Evolutionary conservation across 2,113 vertebrate species (phyloP).

Genomic region (Channa argus): DNA sequence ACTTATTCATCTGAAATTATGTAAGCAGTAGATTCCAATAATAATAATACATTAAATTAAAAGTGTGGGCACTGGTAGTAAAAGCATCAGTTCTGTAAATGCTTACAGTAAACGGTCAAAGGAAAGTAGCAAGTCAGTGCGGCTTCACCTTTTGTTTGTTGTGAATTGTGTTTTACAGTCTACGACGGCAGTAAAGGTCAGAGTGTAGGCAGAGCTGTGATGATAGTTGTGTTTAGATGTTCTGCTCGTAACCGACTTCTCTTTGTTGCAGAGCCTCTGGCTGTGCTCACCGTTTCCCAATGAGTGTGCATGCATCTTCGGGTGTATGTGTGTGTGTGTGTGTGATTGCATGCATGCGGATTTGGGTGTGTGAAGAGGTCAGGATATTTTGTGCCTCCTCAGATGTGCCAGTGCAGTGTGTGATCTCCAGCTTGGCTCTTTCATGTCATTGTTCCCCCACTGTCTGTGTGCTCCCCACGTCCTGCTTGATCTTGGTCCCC

Average conservation of each 20-base stretch:
- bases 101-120: not conserved
- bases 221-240: slow-evolving; percentile 61
- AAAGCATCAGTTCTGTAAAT: not conserved
- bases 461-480: slow-evolving; percentile 44
- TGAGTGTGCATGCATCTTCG: slow-evolving; percentile 15
- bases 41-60: no score
- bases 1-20: no score
- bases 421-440: slow-evolving; percentile 78
- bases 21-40: no score
- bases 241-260: slow-evolving; percentile 43
- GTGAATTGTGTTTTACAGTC: slow-evolving; percentile 36
- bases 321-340: slow-evolving; percentile 37
- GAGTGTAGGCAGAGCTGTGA: slow-evolving; percentile 59
- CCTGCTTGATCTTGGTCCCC: slow-evolving; percentile 70
- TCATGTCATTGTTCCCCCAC: slow-evolving; percentile 81
- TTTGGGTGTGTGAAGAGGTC: slow-evolving; percentile 63
- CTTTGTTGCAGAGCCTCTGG: slow-evolving; percentile 66
- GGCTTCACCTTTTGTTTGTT: slow-evolving; percentile 25
- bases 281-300: slow-evolving; percentile 12
- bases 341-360: slow-evolving; percentile 23
- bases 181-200: slow-evolving; percentile 60
- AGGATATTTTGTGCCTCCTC: slow-evolving; percentile 75
- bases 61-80: no score
- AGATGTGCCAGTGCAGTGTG: slow-evolving; percentile 76
- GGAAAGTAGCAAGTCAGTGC: not conserved